Base-by-base conservation (phyloP, 2,888 invertebrate species). In the Melikaiella ostensackeni region DNA sequence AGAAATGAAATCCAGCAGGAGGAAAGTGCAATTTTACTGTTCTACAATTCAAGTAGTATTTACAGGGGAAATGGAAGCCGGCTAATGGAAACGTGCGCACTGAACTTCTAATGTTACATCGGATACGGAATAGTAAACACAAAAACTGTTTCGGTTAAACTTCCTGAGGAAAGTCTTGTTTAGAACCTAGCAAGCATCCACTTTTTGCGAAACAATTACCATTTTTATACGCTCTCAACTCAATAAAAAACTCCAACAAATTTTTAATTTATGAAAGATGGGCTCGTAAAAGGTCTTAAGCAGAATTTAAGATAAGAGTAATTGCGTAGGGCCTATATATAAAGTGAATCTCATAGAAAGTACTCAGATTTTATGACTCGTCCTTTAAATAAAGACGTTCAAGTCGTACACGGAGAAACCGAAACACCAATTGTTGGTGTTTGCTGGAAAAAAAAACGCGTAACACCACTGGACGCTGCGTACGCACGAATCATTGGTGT, bases 81-180 rank as follows among this genome's bases (percentile, higher is more conserved):
- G 66, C 66, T 70, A 70, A 70, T 70, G 66, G 66, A 70, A 70
- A 46, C 46, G 19, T 66, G 46, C 11, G 30, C 66, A 70, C 46
- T 50, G 11, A 70, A 70, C 66, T 50, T 70, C 66, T 70, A 50
- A 70, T 70, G 66, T 50, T 50, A 19, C 30, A 46, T 46, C 3
- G 9, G 21, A 42, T 42, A 42, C 35, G 27, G 42, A 13, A 27
- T 50, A 50, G 66, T 50, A 70, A 70, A 50, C 66, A 70, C 19
- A 70, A 70, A 70, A 70, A 27, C 66, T 8, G 42, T 30, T 70
- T n/a, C 66, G 30, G 30, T 30, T 27, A 0, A 19, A 30, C 19
- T 24, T 70, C 46, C 46, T 42, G 8, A n/a, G 30, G 19, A 27
- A 11, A n/a, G 2, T 9, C 42, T 50, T 50, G 9, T 27, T 8